Evolutionary conservation across 2,113 vertebrate genomes (phyloP).

Genomic region (Gambusia holbrooki): DNA sequence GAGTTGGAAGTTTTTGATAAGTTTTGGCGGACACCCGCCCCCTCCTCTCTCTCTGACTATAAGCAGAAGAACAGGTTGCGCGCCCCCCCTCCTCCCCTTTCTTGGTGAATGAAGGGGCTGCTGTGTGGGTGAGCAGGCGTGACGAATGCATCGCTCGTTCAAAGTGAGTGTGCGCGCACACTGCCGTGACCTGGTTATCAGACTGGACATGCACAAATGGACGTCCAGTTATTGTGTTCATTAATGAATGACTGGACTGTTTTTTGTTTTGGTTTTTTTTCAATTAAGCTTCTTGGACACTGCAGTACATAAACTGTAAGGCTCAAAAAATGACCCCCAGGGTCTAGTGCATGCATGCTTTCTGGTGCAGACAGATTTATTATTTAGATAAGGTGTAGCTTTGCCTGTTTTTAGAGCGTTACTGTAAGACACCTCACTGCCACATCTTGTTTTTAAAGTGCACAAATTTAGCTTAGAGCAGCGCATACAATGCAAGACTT

Average conservation of each 20-base stretch:
- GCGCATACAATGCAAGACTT: neutral
- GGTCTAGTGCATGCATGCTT: neutral
- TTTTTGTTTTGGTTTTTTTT: neutral
- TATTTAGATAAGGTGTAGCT: neutral
- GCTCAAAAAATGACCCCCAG: conserved; percentile 12
- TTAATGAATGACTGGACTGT: conserved; percentile 1
- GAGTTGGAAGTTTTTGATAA: conserved; percentile 23
- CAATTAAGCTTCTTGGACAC: neutral
- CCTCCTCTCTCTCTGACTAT: neutral
- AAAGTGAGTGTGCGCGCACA: conserved; percentile 10
- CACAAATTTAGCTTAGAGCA: neutral
- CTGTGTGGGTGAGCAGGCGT: conserved; percentile 44
- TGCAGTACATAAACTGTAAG: neutral
- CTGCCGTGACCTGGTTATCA: conserved; percentile 38
- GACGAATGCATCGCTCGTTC: conserved; percentile 49
- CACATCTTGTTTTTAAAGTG: neutral
- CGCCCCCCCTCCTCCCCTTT: neutral
- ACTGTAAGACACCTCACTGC: neutral
- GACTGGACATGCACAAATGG: conserved; percentile 15
- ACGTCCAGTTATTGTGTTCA: conserved; percentile 30
- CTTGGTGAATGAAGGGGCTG: conserved; percentile 38
- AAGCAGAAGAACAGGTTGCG: conserved; percentile 33
- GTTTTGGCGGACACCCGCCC: conserved; percentile 32
- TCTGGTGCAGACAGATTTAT: conserved; percentile 21
- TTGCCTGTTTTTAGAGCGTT: neutral